Conservation (phyloP, 2,113 vertebrate genomes). For the Nyctereutes procyonoides region DNA sequence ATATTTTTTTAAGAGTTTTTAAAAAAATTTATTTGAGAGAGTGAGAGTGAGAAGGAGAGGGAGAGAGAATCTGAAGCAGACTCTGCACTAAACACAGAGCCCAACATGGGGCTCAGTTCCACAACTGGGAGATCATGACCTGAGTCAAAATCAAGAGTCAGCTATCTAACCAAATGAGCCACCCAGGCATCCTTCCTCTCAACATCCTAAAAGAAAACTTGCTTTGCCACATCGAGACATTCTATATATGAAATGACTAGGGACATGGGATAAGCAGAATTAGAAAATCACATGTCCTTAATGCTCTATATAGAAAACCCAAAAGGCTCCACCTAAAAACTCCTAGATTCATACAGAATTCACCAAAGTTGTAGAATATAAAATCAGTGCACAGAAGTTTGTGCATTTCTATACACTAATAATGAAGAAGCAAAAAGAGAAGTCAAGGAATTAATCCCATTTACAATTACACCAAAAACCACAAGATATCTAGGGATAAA, state of each 20-base stretch:
- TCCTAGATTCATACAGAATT: not conserved
- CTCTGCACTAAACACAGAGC: too few relatives aligned
- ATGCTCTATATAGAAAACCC: not conserved
- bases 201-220: not conserved
- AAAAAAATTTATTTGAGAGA: too few relatives aligned
- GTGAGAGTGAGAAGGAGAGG: not conserved
- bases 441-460: not conserved
- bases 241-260: not conserved
- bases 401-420: not conserved
- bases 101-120: too few relatives aligned
- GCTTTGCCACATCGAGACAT: not conserved
- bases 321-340: not conserved
- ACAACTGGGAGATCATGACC: too few relatives aligned
- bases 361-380: not conserved
- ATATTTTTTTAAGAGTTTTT: too few relatives aligned
- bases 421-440: not conserved
- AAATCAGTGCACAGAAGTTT: not conserved
- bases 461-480: not conserved
- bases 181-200: too few relatives aligned
- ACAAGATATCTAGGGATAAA: not conserved
- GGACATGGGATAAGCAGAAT: not conserved
- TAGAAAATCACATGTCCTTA: not conserved
- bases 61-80: not conserved
- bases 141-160: too few relatives aligned
- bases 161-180: too few relatives aligned